Percentiles rank a stretch among this genome's conserved stretches.
Conservation (phyloP, 2,888 invertebrate genomes). For the Macrophya annulata region DNA sequence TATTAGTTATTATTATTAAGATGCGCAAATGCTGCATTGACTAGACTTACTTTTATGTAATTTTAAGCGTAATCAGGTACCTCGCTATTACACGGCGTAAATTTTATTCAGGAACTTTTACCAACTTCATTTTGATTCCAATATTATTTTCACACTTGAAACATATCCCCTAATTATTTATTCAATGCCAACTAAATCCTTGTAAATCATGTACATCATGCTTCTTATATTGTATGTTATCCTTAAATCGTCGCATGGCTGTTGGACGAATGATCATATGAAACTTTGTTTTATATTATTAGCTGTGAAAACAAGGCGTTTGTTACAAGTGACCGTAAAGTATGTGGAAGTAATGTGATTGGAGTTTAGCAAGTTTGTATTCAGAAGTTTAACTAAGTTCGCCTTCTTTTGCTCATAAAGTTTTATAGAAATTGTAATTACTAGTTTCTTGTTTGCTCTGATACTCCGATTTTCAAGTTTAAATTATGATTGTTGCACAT, state of each 20-base stretch:
- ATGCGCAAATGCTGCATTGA: not conserved
- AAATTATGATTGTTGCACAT: not conserved
- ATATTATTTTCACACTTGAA: slow-evolving; percentile 8
- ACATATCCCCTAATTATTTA: slow-evolving; percentile 24
- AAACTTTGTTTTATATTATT: slow-evolving; percentile 45
- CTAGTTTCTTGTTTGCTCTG: not conserved
- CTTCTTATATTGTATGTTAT: slow-evolving; percentile 32
- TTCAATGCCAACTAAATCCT: slow-evolving; percentile 17
- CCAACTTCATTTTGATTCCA: not conserved
- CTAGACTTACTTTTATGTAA: slow-evolving; percentile 13
- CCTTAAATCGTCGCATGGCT: slow-evolving; percentile 28
- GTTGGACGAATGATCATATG: slow-evolving; percentile 26
- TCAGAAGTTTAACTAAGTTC: not conserved
- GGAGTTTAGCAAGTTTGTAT: slow-evolving; percentile 23
- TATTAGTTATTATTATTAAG: slow-evolving; percentile 37
- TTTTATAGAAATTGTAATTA: slow-evolving; percentile 8
- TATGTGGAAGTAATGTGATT: slow-evolving; percentile 36
- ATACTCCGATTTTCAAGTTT: not conserved
- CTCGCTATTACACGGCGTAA: not conserved
- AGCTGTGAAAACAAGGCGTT: slow-evolving; percentile 29
- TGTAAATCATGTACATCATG: slow-evolving; percentile 42
- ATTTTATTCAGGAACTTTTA: not conserved
- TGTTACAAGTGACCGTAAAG: slow-evolving; percentile 9
- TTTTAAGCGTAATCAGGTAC: slow-evolving; percentile 28
- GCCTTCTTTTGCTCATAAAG: not conserved